Evolutionary conservation across 92 coral and sea anemone genomes (phyloP).

Genomic region (Porites rus): DNA sequence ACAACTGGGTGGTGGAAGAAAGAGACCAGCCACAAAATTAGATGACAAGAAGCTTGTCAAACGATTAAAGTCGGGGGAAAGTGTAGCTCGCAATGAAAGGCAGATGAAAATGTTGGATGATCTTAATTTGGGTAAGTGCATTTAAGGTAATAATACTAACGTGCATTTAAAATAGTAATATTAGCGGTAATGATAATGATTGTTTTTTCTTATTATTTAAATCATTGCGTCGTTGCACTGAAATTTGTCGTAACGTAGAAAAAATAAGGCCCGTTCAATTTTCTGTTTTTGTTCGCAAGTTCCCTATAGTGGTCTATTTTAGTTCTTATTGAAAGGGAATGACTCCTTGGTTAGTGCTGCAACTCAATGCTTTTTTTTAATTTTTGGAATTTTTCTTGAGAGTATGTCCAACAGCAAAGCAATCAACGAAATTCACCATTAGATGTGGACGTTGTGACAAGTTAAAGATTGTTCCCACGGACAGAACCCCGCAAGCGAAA

Average conservation of each 20-base stretch:
- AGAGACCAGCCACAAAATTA: constrained; percentile 6
- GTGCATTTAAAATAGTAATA: neutral
- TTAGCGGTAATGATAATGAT: neutral
- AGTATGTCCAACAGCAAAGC: constrained; percentile 54
- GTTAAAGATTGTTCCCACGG: constrained; percentile 55
- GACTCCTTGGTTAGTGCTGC: constrained; percentile 20
- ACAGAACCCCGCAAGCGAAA: constrained; percentile 51
- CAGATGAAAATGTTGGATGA: constrained; percentile 19
- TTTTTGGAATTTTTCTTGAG: no score
- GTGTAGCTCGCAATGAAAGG: constrained; percentile 26
- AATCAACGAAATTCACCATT: constrained; percentile 40
- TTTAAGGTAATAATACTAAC: constrained; percentile 21
- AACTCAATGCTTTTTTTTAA: constrained; percentile 19
- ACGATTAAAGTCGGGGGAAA: constrained; percentile 5
- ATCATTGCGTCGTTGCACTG: constrained; percentile 11
- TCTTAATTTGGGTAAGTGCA: constrained; percentile 18
- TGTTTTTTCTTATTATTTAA: neutral
- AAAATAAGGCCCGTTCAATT: neutral
- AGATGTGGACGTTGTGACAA: constrained; percentile 40
- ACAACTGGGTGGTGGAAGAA: constrained; percentile 14
- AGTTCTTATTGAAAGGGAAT: neutral
- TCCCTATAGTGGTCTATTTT: neutral
- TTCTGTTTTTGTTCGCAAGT: neutral
- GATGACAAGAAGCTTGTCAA: constrained; percentile 14
- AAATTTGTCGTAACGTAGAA: neutral